A percentile compares a stretch with the other conserved stretches of the same genome.
Evolutionary conservation across 2,113 vertebrate species (phyloP).

Genomic region (Thymallus thymallus): DNA sequence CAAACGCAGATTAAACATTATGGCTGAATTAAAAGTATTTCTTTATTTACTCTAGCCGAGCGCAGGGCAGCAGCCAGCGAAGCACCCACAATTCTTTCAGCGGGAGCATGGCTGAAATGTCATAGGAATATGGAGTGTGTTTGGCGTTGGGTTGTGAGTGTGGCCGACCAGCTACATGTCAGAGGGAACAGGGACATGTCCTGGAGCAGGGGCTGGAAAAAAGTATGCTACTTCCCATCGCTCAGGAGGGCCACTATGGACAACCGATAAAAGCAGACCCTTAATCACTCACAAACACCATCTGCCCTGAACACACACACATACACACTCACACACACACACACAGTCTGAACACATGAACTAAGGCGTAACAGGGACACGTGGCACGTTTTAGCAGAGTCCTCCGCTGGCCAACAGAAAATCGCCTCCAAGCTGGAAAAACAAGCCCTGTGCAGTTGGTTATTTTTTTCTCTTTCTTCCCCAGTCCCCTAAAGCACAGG

Average conservation of each 20-base stretch:
- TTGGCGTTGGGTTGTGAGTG: constrained; percentile 48
- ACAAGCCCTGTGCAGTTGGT: constrained; percentile 36
- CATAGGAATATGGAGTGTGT: constrained; percentile 57
- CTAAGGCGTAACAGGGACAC: constrained; percentile 33
- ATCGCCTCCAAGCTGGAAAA: constrained; percentile 21
- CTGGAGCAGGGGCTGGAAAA: constrained; percentile 42
- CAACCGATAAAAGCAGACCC: constrained; percentile 47
- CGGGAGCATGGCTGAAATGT: constrained; percentile 63
- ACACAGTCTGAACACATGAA: constrained; percentile 22
- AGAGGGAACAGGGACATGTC: constrained; percentile 15
- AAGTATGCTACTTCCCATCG: constrained; percentile 7
- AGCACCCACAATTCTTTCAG: constrained; percentile 42
- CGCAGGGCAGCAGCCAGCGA: constrained; percentile 49
- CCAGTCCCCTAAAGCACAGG: constrained; percentile 8
- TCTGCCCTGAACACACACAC: background rate
- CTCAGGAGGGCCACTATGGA: constrained; percentile 34
- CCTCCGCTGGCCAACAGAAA: constrained; percentile 2
- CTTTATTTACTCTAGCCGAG: constrained; percentile 56
- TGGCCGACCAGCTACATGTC: constrained; percentile 56
- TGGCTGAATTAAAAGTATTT: constrained; percentile 49
- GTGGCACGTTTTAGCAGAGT: constrained; percentile 36
- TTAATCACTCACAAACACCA: constrained; percentile 57
- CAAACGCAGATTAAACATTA: constrained; percentile 62
- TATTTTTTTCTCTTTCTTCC: constrained; percentile 28
- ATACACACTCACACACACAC: constrained; percentile 1